These are phyloP conservation scores for Papilio elwesi DNA, from an alignment of 2,888 invertebrate genomes.

Conservation along the genomic window DNA sequence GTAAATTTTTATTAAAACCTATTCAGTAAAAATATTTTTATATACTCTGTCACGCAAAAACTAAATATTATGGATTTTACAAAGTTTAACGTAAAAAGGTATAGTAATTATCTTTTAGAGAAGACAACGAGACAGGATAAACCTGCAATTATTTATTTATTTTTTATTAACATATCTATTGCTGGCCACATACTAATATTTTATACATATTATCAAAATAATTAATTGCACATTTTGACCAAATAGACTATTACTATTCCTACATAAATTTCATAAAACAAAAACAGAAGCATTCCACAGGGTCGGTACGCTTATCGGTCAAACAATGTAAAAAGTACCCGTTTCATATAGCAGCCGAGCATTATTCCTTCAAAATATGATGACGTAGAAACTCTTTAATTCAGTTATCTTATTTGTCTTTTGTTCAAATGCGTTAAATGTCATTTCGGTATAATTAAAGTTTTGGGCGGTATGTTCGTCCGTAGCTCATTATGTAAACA, in stretches of 20 bases:
- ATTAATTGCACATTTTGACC: not conserved
- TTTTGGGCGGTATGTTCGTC: conserved; percentile 60
- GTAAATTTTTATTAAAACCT: too few relatives aligned
- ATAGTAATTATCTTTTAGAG: too few relatives aligned
- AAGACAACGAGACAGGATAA: too few relatives aligned
- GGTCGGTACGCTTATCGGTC: conserved; percentile 28
- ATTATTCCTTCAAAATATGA: conserved; percentile 37
- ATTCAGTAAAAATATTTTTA: too few relatives aligned
- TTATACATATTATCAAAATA: not conserved
- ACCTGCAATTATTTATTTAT: not conserved
- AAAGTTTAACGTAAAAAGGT: too few relatives aligned
- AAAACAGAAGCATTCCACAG: conserved; percentile 16
- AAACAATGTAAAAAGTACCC: conserved; percentile 22
- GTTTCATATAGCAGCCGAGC: conserved; percentile 18
- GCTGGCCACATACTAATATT: not conserved
- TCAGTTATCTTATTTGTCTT: conserved; percentile 46
- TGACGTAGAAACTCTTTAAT: conserved; percentile 36
- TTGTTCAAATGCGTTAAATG: conserved; percentile 43
- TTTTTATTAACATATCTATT: not conserved
- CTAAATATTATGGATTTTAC: too few relatives aligned
- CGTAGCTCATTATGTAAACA: conserved; percentile 78
- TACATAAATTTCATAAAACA: not conserved
- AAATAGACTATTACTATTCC: too few relatives aligned
- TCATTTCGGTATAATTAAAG: conserved; percentile 58
- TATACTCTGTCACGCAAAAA: too few relatives aligned